Evolutionary conservation across 1,140 invertebrate species (phyloP).

Genomic region (Scaptomyza pallida): DNA sequence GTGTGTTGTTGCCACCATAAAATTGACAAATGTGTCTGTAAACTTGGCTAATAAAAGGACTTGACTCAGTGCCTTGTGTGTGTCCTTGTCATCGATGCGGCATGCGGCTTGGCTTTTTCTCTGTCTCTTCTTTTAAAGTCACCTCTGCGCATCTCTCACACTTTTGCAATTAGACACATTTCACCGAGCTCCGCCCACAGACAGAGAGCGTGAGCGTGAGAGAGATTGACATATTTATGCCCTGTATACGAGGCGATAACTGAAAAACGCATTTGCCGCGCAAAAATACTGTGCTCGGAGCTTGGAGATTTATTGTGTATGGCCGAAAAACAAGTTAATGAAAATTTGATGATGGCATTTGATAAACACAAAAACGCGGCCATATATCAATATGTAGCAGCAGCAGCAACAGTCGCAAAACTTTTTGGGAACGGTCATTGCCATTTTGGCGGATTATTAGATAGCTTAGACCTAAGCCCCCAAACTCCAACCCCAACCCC

Average conservation of each 20-base stretch:
- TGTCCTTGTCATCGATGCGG: slow-evolving; percentile 25
- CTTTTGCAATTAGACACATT: slow-evolving; percentile 39
- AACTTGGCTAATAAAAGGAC: slow-evolving; percentile 79
- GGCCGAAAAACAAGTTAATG: slow-evolving; percentile 69
- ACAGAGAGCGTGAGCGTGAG: no score
- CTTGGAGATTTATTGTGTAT: slow-evolving; percentile 61
- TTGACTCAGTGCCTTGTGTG: not conserved
- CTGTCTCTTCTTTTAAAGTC: slow-evolving; percentile 5
- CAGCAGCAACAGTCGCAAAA: slow-evolving; percentile 16
- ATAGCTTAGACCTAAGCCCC: slow-evolving; percentile 52
- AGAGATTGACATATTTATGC: slow-evolving; percentile 18
- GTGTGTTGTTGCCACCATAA: slow-evolving; percentile 75
- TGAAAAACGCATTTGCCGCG: slow-evolving; percentile 22
- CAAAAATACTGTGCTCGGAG: slow-evolving; percentile 12
- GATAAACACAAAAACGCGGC: slow-evolving; percentile 62
- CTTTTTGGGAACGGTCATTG: slow-evolving; percentile 54
- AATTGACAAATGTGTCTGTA: slow-evolving; percentile 84
- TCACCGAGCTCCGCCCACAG: not conserved
- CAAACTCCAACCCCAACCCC: not conserved
- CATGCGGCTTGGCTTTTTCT: not conserved
- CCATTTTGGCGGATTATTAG: slow-evolving; percentile 63
- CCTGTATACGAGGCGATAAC: slow-evolving; percentile 7
- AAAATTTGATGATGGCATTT: slow-evolving; percentile 78
- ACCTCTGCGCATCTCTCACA: slow-evolving; percentile 10
- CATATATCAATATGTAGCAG: slow-evolving; percentile 60